Evolutionary conservation across 2,797 vertebrate species (phyloP), one percentile per base, ranked within the genome.

Genomic region (Megalops cyprinoides): DNA sequence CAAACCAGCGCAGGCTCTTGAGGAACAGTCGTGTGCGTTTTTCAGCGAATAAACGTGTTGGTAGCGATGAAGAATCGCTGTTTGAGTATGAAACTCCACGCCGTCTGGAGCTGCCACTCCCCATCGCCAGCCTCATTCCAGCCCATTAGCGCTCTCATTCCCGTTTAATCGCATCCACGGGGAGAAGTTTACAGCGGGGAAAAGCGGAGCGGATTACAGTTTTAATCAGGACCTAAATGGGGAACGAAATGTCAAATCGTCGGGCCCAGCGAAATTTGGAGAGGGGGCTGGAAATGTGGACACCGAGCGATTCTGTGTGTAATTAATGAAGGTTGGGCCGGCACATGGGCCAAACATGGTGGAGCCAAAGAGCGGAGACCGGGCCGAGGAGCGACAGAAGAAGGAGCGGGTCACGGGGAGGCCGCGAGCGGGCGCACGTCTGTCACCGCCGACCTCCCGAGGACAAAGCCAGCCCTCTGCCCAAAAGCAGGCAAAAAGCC

Each of bases 391-490:
- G 51, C 15, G 51, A 18, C 51, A 18, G 6, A 3, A 15, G n/a
- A 14, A 2, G 18, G 12, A 53, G 51, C 10, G 15, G 51, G 10
- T 15, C 18, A 51, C 18, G 15, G 46, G 51, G 51, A 10, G 51
- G 51, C 51, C 4, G 18, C 4, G 12, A 48, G 51, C 15, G 60
- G 25, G 69, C 77, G 25, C 55, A 53, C 79, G 76, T 81, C 82
- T 83, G 84, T 76, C 53, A 69, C 56, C 58, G 51, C 34, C 80
- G 84, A 85, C 74, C 2, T 80, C 82, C 84, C 58, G 82, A 83
- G 34, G 39, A 10, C n/a, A 20, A 49, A 46, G 48, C 67, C 51
- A 25, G 58, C 4, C 23, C 4, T 0, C 8, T 7, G n/a, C 58
- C 58, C 58, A 60, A 28, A 53, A 53, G 2, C 51, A 4, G 58